Base-by-base conservation (phyloP, 2,888 invertebrate species). In the Oligia fasciuncula region DNA sequence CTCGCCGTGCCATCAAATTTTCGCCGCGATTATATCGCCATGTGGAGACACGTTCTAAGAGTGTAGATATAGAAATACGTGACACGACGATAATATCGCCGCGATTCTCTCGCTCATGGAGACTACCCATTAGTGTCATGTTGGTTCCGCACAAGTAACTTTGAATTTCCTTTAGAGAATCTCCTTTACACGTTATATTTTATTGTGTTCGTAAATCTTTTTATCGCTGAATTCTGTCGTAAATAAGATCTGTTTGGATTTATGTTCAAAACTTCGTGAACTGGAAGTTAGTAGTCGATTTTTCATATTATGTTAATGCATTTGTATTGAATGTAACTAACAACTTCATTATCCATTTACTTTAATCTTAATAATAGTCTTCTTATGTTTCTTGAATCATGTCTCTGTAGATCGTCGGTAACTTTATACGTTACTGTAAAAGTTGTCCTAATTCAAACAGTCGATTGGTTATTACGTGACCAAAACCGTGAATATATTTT, bases 401-500 rank as follows among this genome's bases (percentile, higher is more conserved):
- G 40, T 78, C 73, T 70, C 8, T 85, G 73, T 80, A 72, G 43
- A 77, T 78, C 76, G 67, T 79, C 63, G 60, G 67, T 63, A 70
- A 54, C 46, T 77, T 54, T 57, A 68, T 72, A 60, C 23, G 23
- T 69, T 57, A 57, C 73, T 79, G 43, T 13, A 70, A 23, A 63
- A 60, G 14, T 19, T 63, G 35, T 76, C 63, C 35, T 63, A 70
- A n/a, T 66, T 65, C 11, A 65, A 69, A 77, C 68, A 62, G 9
- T 82, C 67, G 68, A 80, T 73, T 63, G 69, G 13, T 65, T 73
- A 74, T 73, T 82, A 66, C 67, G 71, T 81, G 63, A 79, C 62
- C 76, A 79, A n/a, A n/a, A n/a, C n/a, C n/a, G n/a, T n/a, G n/a
- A n/a, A 82, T 89, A 87, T 85, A 81, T 77, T 77, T 74, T 83